Evolutionary conservation across 2,797 vertebrate genomes (phyloP), one percentile per base, ranked within the genome.

Genomic region (Coranthus polyacanthus): DNA sequence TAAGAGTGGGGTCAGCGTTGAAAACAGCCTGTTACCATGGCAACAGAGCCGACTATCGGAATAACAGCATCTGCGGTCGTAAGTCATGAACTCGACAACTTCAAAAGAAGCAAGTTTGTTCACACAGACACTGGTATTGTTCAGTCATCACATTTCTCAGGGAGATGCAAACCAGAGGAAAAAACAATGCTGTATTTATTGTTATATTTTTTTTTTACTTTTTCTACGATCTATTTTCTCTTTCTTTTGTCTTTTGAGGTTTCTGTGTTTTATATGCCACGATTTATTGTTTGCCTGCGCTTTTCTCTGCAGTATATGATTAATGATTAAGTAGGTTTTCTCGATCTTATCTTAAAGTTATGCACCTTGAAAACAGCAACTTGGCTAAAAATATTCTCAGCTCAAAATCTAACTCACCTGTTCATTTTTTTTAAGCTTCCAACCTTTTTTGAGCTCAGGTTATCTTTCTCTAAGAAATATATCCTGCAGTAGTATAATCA

Each of bases 1-100:
- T 38, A 60, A 64, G 36, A 59, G 52, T 16, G 11, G 36, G 76
- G 76, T 81, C 69, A 79, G 67, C 1, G 18, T 15, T 57, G 34
- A 62, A 70, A 72, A 70, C 21, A 47, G 59, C 39, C 21, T 1
- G 22, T 42, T 26, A 18, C 76, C 69, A 80, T 85, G 72, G 74
- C 58, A 88, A 83, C 77, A 49, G 42, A 17, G 57, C 22, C 6
- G 54, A 70, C 41, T 70, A 17, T 26, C 20, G 29, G 18, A 67
- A 62, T 42, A 73, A 78, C 12, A 75, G 32, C 51, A 42, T 51
- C 44, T 5, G 0, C 43, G 52, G 41, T 55, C 10, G 5, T 6
- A 54, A 65, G 58, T 55, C 59, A 20, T 57, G 62, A 82, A 43
- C 58, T 75, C n/a, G 62, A 45, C 51, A 61, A 49, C 37, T 43